Evolutionary conservation across 2,113 vertebrate genomes (phyloP), one percentile per base, ranked within the genome.

Genomic region (Cyphomyrus plagiostoma): DNA sequence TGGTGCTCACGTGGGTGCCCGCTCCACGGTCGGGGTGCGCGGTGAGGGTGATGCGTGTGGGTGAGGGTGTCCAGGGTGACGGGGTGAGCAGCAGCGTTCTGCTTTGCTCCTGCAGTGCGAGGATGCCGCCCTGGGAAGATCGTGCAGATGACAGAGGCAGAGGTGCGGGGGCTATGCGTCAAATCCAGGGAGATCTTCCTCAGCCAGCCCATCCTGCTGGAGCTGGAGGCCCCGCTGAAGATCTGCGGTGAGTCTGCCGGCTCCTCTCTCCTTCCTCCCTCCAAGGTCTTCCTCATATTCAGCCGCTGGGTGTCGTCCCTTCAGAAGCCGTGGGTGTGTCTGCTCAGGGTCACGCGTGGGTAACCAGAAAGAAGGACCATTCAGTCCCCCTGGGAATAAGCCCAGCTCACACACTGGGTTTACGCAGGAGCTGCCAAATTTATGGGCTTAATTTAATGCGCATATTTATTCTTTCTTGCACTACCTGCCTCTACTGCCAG

Each of bases 71-170:
- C 1, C 45, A 4, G 13, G 53, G 23, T 21, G 52, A 48, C 11
- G 13, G 10, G 0, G 52, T 83, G 80, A 48, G 1, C 10, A 53
- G 46, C 3, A 1, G 42, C 13, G 6, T 15, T 83, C 42, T 77
- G 53, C 15, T 83, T 26, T 52, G n/a, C 66, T 58, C 52, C 50
- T 50, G 19, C 94, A 97, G 97, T 98, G 90, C 94, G 97, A 96
- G 97, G 97, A 97, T 98, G 97, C 93, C 97, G 97, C 74, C 97
- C 97, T 42, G 97, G 97, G 89, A 98, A 98, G 95, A 97, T 97
- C 0, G 97, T 98, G 86, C 97, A 98, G 94, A 98, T 98, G 97
- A 97, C 97, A 0, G 97, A 98, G 95, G 97, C 97, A 53, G 97
- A 98, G 94, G 97, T 98, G 90, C 95, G 97, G 30, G 97, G 97